A percentile compares a stretch with the other conserved stretches of the same genome.
These are phyloP conservation scores for Ichneumoninae sp. DNA, from an alignment of 2,888 invertebrate genomes.

Conservation along the genomic window DNA sequence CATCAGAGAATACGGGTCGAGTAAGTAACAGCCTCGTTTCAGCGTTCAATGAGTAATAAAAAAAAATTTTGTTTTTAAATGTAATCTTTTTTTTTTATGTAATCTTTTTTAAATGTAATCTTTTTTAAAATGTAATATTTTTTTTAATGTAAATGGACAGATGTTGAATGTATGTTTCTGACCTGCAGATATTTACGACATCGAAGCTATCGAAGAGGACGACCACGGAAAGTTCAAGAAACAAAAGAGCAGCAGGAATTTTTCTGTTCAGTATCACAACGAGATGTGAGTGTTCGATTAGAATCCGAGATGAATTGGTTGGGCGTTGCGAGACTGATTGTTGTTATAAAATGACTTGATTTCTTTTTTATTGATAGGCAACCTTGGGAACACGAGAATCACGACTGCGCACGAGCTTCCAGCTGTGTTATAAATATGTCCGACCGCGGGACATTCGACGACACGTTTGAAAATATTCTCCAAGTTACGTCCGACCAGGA, in stretches of 20 bases:
- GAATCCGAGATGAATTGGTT: neutral
- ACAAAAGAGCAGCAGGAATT: constrained; percentile 87
- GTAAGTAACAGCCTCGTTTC: constrained; percentile 79
- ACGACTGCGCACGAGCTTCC: constrained; percentile 74
- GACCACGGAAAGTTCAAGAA: constrained; percentile 80
- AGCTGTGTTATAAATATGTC: constrained; percentile 81
- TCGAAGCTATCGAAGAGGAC: constrained; percentile 82
- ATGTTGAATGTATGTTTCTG: neutral
- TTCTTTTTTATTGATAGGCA: constrained; percentile 68
- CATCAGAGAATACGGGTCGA: constrained; percentile 87
- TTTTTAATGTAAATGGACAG: neutral
- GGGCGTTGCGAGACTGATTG: neutral
- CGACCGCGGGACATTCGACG: constrained; percentile 81
- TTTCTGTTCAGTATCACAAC: constrained; percentile 87
- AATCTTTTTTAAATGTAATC: too few species aligned
- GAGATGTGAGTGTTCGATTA: constrained; percentile 84
- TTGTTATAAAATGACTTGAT: constrained; percentile 15
- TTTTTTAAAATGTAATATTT: too few species aligned
- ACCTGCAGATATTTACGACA: constrained; percentile 82
- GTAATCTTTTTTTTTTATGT: neutral
- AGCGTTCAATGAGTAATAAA: neutral
- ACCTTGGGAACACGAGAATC: constrained; percentile 73
- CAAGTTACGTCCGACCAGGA: constrained; percentile 94
- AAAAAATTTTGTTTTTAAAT: neutral
- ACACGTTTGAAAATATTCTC: constrained; percentile 86